Conservation (phyloP, 2,888 invertebrate genomes). For the Morpho achilles region DNA sequence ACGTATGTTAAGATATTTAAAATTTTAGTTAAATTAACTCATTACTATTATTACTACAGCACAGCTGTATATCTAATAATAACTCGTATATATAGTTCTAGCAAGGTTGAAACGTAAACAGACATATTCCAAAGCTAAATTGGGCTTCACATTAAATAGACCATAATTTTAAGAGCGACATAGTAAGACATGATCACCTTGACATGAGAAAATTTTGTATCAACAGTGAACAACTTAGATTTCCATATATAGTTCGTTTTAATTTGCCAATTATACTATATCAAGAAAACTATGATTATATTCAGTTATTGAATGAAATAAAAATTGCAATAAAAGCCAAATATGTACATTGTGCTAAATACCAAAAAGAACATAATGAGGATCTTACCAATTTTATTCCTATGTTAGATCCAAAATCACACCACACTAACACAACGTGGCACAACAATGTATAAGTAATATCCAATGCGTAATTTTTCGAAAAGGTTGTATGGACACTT, state of each 20-base stretch:
- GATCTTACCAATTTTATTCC: constrained; percentile 29
- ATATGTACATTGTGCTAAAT: too few species aligned
- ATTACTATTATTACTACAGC: too few species aligned
- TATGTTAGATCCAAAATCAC: constrained; percentile 23
- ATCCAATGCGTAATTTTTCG: constrained; percentile 60
- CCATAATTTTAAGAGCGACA: constrained; percentile 8
- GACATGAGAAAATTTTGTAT: constrained; percentile 4
- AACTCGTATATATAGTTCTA: too few species aligned
- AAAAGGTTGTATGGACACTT: constrained; percentile 37
- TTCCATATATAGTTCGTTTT: too few species aligned
- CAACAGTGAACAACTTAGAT: background rate
- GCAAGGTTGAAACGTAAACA: background rate
- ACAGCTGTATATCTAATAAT: too few species aligned
- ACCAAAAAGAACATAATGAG: too few species aligned
- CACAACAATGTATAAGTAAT: constrained; percentile 36
- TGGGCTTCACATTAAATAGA: constrained; percentile 7
- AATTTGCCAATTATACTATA: too few species aligned
- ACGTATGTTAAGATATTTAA: too few species aligned
- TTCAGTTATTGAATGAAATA: too few species aligned
- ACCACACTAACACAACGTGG: constrained; percentile 38
- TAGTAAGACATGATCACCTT: constrained; percentile 13
- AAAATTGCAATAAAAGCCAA: too few species aligned
- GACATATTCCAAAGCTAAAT: background rate
- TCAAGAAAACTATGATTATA: too few species aligned
- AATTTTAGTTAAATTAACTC: too few species aligned